Conservation (phyloP, 1,140 invertebrate species). For the Hestina assimilis region DNA sequence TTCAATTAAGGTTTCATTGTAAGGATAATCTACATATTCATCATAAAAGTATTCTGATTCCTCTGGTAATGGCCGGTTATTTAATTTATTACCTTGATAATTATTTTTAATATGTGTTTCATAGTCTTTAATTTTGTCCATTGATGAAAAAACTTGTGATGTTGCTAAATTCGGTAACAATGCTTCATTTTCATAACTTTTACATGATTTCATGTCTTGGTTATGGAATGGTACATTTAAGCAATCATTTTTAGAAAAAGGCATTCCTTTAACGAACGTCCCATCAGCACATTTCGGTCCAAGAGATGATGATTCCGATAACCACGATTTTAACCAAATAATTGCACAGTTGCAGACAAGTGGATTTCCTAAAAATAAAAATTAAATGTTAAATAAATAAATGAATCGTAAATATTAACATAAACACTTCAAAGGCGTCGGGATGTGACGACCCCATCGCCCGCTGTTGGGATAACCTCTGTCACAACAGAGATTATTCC, state of each 20-base stretch:
- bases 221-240: constrained; percentile 63
- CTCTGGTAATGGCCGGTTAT: constrained; percentile 80
- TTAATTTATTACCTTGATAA: constrained; percentile 59
- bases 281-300: constrained; percentile 88
- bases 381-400: constrained; percentile 6
- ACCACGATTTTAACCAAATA: constrained; percentile 90
- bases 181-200: constrained; percentile 82
- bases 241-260: constrained; percentile 84
- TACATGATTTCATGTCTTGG: constrained; percentile 75
- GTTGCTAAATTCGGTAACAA: constrained; percentile 75
- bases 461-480: no score
- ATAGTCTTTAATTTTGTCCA: constrained; percentile 76
- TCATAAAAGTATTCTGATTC: constrained; percentile 90
- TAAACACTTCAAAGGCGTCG: no score
- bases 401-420: constrained; percentile 12
- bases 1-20: constrained; percentile 79
- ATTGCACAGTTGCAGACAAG: constrained; percentile 88
- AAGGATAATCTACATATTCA: constrained; percentile 87
- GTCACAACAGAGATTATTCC: no score
- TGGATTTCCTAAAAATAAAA: constrained; percentile 84
- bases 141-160: constrained; percentile 76
- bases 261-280: constrained; percentile 83
- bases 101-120: constrained; percentile 62
- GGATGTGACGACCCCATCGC: no score
- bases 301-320: constrained; percentile 83